These are phyloP conservation scores for Tachina grossa DNA, from an alignment of 2,888 invertebrate genomes.

Conservation along the genomic window DNA sequence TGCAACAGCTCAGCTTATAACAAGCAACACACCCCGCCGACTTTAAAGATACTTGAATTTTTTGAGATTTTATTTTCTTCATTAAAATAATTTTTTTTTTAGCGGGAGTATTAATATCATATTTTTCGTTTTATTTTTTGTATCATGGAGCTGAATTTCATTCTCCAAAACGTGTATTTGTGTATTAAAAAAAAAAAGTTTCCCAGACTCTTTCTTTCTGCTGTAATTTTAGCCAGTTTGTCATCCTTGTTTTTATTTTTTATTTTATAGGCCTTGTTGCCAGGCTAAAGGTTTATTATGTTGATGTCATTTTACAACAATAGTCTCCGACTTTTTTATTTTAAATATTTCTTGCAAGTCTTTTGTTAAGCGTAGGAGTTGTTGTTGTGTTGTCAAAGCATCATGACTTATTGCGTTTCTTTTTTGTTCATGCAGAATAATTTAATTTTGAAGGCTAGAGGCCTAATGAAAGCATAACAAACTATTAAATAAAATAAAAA, in stretches of 20 bases:
- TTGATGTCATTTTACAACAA: constrained; percentile 41
- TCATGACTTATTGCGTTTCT: neutral
- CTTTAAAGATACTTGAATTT: neutral
- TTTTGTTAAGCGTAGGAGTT: constrained; percentile 44
- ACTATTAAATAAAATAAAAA: neutral
- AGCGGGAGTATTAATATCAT: constrained; percentile 40
- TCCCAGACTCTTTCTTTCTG: constrained; percentile 34
- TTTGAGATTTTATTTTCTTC: neutral
- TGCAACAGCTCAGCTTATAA: constrained; percentile 51
- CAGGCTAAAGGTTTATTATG: constrained; percentile 8
- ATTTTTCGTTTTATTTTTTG: constrained; percentile 3
- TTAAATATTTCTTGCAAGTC: constrained; percentile 15
- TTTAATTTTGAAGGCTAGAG: constrained; percentile 27
- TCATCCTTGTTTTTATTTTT: constrained; percentile 13
- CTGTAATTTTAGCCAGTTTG: constrained; percentile 52
- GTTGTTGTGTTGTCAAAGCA: constrained; percentile 11
- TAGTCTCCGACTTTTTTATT: neutral
- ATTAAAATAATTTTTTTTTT: constrained; percentile 29
- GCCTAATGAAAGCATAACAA: constrained; percentile 22
- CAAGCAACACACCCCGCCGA: constrained; percentile 25
- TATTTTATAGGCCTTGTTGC: constrained; percentile 7
- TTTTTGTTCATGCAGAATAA: neutral
- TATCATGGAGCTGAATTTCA: constrained; percentile 15
- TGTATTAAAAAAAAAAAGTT: constrained; percentile 12
- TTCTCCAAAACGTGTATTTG: constrained; percentile 1